Evolutionary conservation across 2,888 invertebrate species (phyloP).

Genomic region (Augiades crinisus): DNA sequence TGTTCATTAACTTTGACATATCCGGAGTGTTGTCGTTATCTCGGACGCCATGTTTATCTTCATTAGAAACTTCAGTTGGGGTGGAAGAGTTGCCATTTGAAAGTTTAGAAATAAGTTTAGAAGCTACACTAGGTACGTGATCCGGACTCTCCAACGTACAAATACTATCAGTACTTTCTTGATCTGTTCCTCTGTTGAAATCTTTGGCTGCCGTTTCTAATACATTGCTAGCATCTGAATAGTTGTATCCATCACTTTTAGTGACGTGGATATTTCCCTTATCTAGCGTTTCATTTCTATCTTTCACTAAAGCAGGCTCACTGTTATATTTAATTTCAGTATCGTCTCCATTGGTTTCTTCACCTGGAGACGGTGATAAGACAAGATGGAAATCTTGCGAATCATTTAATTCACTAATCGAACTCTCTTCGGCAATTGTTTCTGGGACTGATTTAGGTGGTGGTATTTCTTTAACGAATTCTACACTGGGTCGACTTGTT

Average conservation of each 20-base stretch:
- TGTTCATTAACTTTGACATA: conserved; percentile 51
- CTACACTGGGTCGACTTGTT: conserved; percentile 49
- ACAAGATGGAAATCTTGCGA: conserved; percentile 68
- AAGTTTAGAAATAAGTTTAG: conserved; percentile 70
- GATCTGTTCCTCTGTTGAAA: conserved; percentile 56
- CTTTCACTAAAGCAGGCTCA: conserved; percentile 54
- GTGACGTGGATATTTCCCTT: conserved; percentile 48
- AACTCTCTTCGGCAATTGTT: conserved; percentile 53
- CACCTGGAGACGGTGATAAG: conserved; percentile 56
- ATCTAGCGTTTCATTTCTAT: conserved; percentile 50
- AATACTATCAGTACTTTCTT: conserved; percentile 69
- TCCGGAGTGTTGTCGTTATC: conserved; percentile 67
- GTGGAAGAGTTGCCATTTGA: conserved; percentile 74
- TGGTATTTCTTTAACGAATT: conserved; percentile 53
- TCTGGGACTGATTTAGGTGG: conserved; percentile 47
- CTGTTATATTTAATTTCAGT: conserved; percentile 43
- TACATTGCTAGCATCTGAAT: conserved; percentile 50
- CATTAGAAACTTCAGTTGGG: conserved; percentile 51
- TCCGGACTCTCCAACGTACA: conserved; percentile 67
- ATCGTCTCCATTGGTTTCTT: conserved; percentile 39
- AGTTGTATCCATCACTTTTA: conserved; percentile 57
- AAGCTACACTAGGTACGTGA: conserved; percentile 55
- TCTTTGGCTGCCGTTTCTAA: conserved; percentile 49
- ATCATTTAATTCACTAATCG: conserved; percentile 61
- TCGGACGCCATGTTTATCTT: conserved; percentile 42